phyloP scores from a whole-genome alignment of 2,113 vertebrate species.

The Hemiprocne comata region DNA sequence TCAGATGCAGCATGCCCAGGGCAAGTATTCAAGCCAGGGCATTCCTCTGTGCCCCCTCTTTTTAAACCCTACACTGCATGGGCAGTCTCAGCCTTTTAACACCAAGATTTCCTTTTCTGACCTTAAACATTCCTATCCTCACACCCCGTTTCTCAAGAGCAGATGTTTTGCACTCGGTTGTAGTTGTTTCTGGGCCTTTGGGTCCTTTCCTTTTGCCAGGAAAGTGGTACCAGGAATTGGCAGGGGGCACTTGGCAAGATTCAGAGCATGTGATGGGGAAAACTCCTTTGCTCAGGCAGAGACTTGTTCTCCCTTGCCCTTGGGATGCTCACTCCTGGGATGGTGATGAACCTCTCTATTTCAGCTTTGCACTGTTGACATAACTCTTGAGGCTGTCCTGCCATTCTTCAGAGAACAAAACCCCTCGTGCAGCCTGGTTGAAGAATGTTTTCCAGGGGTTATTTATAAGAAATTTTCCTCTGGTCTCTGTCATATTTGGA shows the following conservation, averaged over 20 bases:
- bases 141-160: not conserved
- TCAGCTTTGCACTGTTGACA: not conserved
- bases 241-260: not conserved
- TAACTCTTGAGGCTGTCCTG: not conserved
- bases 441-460: not conserved
- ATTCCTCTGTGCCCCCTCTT: not conserved
- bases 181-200: not conserved
- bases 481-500: not conserved
- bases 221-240: not conserved
- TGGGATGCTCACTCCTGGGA: not conserved
- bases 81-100: not conserved
- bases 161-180: not conserved
- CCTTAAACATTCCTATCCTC: not conserved
- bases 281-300: not conserved
- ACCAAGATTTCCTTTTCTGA: not conserved
- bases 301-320: not conserved
- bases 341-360: fast-evolving
- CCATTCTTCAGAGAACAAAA: not conserved
- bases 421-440: fast-evolving
- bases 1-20: not conserved
- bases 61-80: not conserved
- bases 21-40: not conserved
- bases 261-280: not conserved
- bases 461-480: not conserved
- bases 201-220: not conserved